Evolutionary conservation across 2,888 invertebrate species (phyloP).

Genomic region (Tipula helvola): DNA sequence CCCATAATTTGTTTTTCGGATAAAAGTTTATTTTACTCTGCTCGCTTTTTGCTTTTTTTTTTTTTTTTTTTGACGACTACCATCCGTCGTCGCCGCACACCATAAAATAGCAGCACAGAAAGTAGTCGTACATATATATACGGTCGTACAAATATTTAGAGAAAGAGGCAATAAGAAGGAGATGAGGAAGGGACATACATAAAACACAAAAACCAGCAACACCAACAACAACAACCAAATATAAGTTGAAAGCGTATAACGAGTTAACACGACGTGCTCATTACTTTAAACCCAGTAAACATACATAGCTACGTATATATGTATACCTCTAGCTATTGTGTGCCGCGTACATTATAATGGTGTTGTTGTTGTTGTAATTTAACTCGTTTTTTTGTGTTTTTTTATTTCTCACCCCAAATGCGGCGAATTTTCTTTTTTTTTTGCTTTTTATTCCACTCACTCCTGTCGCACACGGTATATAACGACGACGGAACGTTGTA

Average conservation of each 20-base stretch:
- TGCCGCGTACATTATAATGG: neutral
- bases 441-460: neutral
- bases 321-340: neutral
- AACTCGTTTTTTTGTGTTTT: neutral
- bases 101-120: neutral
- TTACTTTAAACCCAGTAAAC: neutral
- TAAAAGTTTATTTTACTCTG: neutral
- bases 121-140: neutral
- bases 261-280: slow-evolving; percentile 9
- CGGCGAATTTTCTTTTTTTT: neutral
- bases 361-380: neutral
- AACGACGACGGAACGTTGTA: neutral
- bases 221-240: neutral
- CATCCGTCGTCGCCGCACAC: neutral
- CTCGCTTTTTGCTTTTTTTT: neutral
- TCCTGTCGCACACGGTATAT: neutral
- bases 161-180: neutral
- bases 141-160: neutral
- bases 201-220: neutral
- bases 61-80: neutral
- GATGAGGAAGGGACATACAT: neutral
- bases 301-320: neutral
- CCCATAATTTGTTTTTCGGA: slow-evolving; percentile 4
- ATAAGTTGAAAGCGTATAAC: slow-evolving; percentile 5
- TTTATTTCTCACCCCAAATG: neutral